phyloP scores from a whole-genome alignment of 2,888 invertebrate species.

The Clunio marinus region DNA sequence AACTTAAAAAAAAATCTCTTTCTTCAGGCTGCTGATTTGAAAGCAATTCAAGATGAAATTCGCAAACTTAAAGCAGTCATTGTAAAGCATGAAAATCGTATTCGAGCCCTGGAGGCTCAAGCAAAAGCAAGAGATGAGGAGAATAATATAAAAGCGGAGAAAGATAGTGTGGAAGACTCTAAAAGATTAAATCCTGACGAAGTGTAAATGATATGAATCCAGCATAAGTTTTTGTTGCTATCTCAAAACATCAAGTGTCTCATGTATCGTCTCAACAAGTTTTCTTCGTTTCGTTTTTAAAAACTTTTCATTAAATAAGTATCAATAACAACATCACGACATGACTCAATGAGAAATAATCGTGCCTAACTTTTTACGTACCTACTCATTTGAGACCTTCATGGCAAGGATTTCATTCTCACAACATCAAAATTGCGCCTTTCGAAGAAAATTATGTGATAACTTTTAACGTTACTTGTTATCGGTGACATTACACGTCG shows the following conservation, averaged over 20 bases:
- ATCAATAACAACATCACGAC: too few species aligned
- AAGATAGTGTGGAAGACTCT: constrained; percentile 3
- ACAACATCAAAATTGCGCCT: too few species aligned
- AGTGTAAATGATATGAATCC: constrained; percentile 44
- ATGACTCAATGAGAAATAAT: too few species aligned
- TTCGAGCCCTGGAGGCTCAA: constrained; percentile 51
- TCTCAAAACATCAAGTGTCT: too few species aligned
- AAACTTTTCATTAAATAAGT: too few species aligned
- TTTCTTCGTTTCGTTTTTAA: background rate
- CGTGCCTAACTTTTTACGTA: too few species aligned
- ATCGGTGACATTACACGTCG: too few species aligned
- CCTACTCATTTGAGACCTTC: too few species aligned
- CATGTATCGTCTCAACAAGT: background rate
- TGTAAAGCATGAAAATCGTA: constrained; percentile 81
- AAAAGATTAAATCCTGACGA: constrained; percentile 44
- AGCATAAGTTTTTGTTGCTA: too few species aligned
- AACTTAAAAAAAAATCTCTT: constrained; percentile 36
- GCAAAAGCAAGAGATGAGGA: constrained; percentile 46
- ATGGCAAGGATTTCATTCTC: too few species aligned
- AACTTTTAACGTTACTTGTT: too few species aligned
- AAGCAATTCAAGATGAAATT: constrained; percentile 83
- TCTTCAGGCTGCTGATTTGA: constrained; percentile 68
- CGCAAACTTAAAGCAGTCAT: constrained; percentile 90
- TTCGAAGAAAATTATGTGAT: too few species aligned
- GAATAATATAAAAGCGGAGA: constrained; percentile 40